Conservation (phyloP, 2,797 vertebrate species). For the Dipus sagitta region DNA sequence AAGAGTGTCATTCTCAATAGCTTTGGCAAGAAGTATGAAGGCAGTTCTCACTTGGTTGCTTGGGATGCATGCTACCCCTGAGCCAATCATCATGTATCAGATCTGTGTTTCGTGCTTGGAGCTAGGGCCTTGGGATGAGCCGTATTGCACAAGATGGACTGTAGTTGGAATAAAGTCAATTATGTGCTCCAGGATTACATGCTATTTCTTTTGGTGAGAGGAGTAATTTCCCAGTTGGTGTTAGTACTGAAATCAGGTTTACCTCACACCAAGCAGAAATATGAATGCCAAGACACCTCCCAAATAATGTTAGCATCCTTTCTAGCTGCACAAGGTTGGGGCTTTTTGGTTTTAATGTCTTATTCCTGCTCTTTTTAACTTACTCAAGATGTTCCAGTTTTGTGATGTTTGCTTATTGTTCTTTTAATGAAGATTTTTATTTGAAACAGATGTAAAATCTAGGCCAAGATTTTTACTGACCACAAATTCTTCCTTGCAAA, state of each 20-base stretch:
- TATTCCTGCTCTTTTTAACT: constrained; percentile 11
- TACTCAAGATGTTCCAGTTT: constrained; percentile 15
- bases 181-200: not conserved
- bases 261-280: not conserved
- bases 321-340: not conserved
- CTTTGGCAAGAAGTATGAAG: not conserved
- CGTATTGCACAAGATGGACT: not conserved
- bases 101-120: not conserved
- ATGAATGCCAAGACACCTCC: not conserved
- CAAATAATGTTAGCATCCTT: not conserved
- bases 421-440: constrained; percentile 67
- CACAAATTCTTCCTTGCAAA: constrained; percentile 44
- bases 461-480: constrained; percentile 55
- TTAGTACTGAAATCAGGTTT: constrained; percentile 5
- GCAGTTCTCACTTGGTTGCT: not conserved
- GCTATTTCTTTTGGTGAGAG: constrained; percentile 17
- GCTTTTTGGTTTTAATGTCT: not conserved
- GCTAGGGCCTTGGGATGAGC: not conserved
- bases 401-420: constrained; percentile 18
- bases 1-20: not conserved
- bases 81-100: not conserved
- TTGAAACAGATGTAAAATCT: constrained; percentile 72
- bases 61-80: not conserved
- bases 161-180: not conserved
- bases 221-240: not conserved